Conservation (phyloP, 2,888 invertebrate species). For the Netelia fuscicornis region DNA sequence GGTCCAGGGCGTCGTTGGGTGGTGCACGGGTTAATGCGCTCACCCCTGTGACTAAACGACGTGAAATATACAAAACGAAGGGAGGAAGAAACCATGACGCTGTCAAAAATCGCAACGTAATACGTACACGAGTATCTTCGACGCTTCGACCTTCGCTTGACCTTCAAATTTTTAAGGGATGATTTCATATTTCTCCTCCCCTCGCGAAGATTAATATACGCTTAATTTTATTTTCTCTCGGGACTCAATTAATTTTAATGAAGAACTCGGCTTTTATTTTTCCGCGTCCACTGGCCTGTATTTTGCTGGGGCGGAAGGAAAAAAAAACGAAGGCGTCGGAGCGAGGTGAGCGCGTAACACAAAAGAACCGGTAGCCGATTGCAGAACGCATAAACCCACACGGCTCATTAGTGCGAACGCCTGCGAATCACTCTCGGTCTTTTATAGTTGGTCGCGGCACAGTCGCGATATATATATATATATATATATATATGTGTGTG, state of each 20-base stretch:
- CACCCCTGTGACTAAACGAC: slow-evolving; percentile 34
- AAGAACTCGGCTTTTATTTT: slow-evolving; percentile 63
- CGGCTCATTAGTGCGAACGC: slow-evolving; percentile 78
- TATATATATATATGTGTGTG: neutral
- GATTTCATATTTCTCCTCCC: too few relatives aligned
- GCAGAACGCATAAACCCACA: slow-evolving; percentile 79
- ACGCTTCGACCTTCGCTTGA: too few relatives aligned
- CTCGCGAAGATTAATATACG: too few relatives aligned
- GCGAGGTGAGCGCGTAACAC: slow-evolving; percentile 66
- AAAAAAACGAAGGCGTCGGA: slow-evolving; percentile 42
- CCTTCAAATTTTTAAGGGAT: too few relatives aligned
- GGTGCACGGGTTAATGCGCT: slow-evolving; percentile 75
- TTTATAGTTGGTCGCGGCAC: slow-evolving; percentile 78
- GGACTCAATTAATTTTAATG: slow-evolving; percentile 77
- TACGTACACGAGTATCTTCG: too few relatives aligned
- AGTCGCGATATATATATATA: slow-evolving; percentile 35
- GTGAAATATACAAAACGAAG: slow-evolving; percentile 42
- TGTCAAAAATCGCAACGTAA: neutral
- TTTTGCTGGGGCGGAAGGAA: slow-evolving; percentile 6
- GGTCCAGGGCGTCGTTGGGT: slow-evolving; percentile 84
- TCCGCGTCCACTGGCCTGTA: slow-evolving; percentile 23
- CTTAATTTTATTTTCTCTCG: slow-evolving; percentile 22
- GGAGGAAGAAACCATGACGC: slow-evolving; percentile 10
- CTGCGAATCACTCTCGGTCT: slow-evolving; percentile 72
- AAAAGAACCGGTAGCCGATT: slow-evolving; percentile 76